A percentile compares a stretch with the other conserved stretches of the same genome.
Evolutionary conservation across 2,113 vertebrate genomes (phyloP).

Genomic region (Dasyprocta punctata): DNA sequence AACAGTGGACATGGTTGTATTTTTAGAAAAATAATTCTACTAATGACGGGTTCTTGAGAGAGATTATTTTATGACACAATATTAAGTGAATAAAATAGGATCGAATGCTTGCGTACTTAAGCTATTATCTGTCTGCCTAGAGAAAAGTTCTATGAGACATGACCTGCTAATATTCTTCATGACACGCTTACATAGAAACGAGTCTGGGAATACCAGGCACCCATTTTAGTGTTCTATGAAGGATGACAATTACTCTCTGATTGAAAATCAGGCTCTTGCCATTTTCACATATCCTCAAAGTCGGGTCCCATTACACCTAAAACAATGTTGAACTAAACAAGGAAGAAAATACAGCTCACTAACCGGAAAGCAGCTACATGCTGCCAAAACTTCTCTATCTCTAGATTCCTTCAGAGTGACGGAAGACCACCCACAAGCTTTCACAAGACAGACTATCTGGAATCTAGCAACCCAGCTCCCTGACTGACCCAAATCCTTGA

Average conservation of each 20-base stretch:
- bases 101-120: not conserved
- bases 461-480: not conserved
- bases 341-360: slow-evolving; percentile 66
- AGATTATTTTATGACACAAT: not conserved
- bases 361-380: slow-evolving; percentile 56
- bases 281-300: slow-evolving; percentile 44
- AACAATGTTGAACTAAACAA: slow-evolving; percentile 31
- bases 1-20: not conserved
- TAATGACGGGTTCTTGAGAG: not conserved
- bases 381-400: slow-evolving; percentile 69
- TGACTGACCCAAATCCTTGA: slow-evolving; percentile 26
- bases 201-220: not conserved
- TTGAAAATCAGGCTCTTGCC: not conserved
- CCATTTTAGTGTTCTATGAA: not conserved
- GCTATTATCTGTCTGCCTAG: not conserved
- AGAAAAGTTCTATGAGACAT: not conserved
- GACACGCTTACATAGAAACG: not conserved
- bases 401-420: slow-evolving; percentile 76
- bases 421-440: slow-evolving; percentile 81
- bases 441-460: slow-evolving; percentile 36
- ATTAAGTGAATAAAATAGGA: slow-evolving; percentile 8
- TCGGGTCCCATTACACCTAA: slow-evolving; percentile 47
- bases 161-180: not conserved
- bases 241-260: slow-evolving; percentile 45
- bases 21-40: not conserved